These are phyloP conservation scores for Globodera ellingtonae DNA, from an alignment of 1,140 invertebrate species.

Conservation along the genomic window DNA sequence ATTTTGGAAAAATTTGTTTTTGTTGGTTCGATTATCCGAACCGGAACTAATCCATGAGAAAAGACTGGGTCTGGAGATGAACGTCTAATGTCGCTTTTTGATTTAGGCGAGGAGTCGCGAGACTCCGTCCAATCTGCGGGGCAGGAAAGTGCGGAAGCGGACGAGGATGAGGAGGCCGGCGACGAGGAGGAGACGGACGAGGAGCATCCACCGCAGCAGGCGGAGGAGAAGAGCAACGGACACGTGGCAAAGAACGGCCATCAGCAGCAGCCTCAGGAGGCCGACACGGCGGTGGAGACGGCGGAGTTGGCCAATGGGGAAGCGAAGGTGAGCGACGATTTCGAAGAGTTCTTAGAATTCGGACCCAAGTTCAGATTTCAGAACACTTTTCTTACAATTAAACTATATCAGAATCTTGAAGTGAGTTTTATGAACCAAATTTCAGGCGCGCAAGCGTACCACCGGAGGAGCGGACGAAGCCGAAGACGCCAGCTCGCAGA, in stretches of 20 bases:
- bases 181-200: conserved; percentile 15
- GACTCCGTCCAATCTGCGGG: conserved; percentile 1
- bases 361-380: not conserved
- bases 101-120: not conserved
- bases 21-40: too few relatives aligned
- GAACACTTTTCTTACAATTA: too few relatives aligned
- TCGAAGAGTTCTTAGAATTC: not conserved
- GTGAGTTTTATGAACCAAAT: not conserved
- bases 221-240: conserved; percentile 25
- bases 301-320: not conserved
- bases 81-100: not conserved
- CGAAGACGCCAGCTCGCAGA: not conserved
- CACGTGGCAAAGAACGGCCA: conserved; percentile 13
- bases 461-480: not conserved
- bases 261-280: not conserved
- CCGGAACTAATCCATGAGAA: too few relatives aligned
- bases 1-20: too few relatives aligned
- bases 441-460: conserved; percentile 1
- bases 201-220: not conserved
- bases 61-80: too few relatives aligned
- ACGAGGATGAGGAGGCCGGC: conserved; percentile 7
- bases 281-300: not conserved
- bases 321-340: not conserved
- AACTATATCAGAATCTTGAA: too few relatives aligned
- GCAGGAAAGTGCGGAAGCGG: conserved; percentile 1